Percentiles rank a stretch among this genome's conserved stretches.
phyloP scores from a whole-genome alignment of 2,888 invertebrate genomes.

The Caenorhabditis sp. region DNA sequence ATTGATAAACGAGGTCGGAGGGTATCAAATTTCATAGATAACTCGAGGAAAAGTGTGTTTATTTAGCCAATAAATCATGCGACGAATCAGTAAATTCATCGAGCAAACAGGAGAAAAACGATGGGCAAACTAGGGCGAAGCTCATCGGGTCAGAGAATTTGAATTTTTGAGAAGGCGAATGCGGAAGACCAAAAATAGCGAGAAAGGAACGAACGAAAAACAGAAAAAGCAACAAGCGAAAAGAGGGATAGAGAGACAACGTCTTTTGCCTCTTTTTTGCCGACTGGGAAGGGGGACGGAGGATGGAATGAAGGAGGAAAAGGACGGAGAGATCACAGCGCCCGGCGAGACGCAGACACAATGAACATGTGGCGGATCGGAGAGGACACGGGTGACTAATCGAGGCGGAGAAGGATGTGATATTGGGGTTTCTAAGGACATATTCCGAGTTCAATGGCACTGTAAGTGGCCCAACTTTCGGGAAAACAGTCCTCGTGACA shows the following conservation, averaged over 20 bases:
- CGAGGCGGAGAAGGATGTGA: constrained; percentile 28
- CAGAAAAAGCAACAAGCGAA: constrained; percentile 50
- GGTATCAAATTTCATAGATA: constrained; percentile 35
- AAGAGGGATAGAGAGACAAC: constrained; percentile 45
- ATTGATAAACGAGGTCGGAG: constrained; percentile 40
- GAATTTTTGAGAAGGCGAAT: constrained; percentile 2
- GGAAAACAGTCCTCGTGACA: too few relatives aligned
- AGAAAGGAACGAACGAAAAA: constrained; percentile 22
- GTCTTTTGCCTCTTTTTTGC: constrained; percentile 31
- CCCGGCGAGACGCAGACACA: constrained; percentile 34
- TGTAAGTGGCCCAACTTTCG: too few relatives aligned
- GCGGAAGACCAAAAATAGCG: constrained; percentile 12
- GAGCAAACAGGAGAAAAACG: constrained; percentile 37
- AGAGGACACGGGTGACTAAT: constrained; percentile 43
- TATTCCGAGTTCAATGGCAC: neutral
- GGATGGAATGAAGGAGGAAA: constrained; percentile 11
- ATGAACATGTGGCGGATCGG: constrained; percentile 51
- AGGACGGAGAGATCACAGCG: constrained; percentile 26
- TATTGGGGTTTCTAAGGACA: constrained; percentile 14
- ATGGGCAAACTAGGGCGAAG: constrained; percentile 5
- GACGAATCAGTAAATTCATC: constrained; percentile 20
- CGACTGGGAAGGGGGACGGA: constrained; percentile 26
- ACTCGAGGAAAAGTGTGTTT: constrained; percentile 25
- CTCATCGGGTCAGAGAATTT: constrained; percentile 13
- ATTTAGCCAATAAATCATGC: constrained; percentile 40